Base-by-base conservation (phyloP, 2,797 vertebrate species). In the Bradypus variegatus region DNA sequence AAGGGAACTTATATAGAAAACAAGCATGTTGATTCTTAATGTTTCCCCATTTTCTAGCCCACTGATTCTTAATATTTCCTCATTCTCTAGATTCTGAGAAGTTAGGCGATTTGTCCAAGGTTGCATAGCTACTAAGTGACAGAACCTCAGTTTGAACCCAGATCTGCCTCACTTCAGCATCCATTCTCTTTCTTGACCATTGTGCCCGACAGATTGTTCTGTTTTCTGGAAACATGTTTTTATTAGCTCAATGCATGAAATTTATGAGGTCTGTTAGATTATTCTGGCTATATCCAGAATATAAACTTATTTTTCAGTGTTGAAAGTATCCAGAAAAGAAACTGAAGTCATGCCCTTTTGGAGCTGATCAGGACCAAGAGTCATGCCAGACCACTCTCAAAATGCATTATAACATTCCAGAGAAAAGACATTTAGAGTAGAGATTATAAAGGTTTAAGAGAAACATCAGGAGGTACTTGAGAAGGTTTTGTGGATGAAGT, bases 251-350 rank as follows among this genome's bases (percentile, higher is more conserved):
- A 8, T 0, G 1, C 13, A 50, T 79, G 72, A 60, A 64, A 41
- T 67, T 38, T 6, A 45, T n/a, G 62, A 33, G 23, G 27, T 85
- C 73, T 89, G 29, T 10, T 64, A 85, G 60, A 10, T 55, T 80
- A 60, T 72, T 48, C 70, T 86, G 78, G 67, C 36, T 75, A 1
- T 48, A 70, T 79, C 60, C 18, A 80, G 62, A 93, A 64, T 45
- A 53, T 60, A 70, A 29, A 73, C 65, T 38, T 87, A 31, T 87
- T 86, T 75, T 13, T 62, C 72, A 36, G 0, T 67, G 55, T 78
- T 45, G 67, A 60, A 88, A 90, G 75, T 11, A 53, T 78, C 48
- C 5, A 78, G 89, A 50, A 88, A 91, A 77, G 48, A 89, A 94
- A 89, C 27, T 23, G 31, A 82, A 88, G 58, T 38, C 3, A 45